These are phyloP conservation scores for Scrobipalpa atriplicella DNA, from an alignment of 2,888 invertebrate species.

Conservation along the genomic window DNA sequence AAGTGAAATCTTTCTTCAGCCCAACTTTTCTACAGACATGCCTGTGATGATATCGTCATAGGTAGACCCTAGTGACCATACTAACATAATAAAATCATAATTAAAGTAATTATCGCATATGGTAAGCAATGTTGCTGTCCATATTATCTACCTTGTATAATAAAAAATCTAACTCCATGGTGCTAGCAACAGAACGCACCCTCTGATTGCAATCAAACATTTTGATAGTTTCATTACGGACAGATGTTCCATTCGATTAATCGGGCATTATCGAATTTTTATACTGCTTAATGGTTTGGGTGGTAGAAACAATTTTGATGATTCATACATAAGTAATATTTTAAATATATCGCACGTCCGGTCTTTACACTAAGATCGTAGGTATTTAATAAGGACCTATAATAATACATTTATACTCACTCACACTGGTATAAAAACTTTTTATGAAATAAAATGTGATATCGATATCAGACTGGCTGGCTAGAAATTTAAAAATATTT, in stretches of 20 bases:
- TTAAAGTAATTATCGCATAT: neutral
- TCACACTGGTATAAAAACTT: too few species aligned
- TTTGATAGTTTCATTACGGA: slow-evolving; percentile 58
- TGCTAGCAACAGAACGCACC: slow-evolving; percentile 27
- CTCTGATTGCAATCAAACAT: slow-evolving; percentile 50
- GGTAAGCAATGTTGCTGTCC: slow-evolving; percentile 8
- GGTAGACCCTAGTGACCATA: too few species aligned
- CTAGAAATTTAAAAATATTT: neutral
- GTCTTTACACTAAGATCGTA: too few species aligned
- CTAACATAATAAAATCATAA: neutral
- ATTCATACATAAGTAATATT: too few species aligned
- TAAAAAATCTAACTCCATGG: neutral
- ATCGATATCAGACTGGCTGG: neutral
- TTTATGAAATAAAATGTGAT: too few species aligned
- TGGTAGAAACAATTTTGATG: too few species aligned
- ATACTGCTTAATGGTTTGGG: slow-evolving; percentile 32
- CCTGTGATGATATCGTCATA: too few species aligned
- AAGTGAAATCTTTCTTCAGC: too few species aligned
- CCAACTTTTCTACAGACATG: too few species aligned
- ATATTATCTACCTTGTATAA: neutral
- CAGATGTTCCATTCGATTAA: slow-evolving; percentile 61
- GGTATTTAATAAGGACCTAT: too few species aligned
- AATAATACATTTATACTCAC: too few species aligned
- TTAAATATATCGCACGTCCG: too few species aligned
- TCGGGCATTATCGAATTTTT: slow-evolving; percentile 50